Evolutionary conservation across 2,888 invertebrate genomes (phyloP).

Genomic region (Athalia rosae): DNA sequence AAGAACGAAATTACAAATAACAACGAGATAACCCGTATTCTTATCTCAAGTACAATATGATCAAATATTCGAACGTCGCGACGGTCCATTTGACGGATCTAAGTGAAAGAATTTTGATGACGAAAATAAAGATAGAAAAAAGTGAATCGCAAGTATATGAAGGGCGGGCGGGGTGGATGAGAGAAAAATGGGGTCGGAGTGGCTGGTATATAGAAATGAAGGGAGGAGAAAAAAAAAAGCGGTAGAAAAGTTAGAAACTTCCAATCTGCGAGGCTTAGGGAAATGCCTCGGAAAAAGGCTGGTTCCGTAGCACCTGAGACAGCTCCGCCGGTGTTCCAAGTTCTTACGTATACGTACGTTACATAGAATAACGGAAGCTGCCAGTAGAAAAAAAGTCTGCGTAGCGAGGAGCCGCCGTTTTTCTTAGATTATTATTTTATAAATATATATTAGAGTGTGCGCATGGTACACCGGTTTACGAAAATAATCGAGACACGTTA

Average conservation of each 20-base stretch:
- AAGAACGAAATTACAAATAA: too few relatives aligned
- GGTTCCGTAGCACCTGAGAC: conserved; percentile 56
- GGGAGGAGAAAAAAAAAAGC: background rate
- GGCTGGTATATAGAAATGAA: background rate
- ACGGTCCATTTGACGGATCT: too few relatives aligned
- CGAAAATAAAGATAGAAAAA: background rate
- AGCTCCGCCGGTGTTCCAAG: conserved; percentile 45
- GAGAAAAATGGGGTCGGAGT: background rate
- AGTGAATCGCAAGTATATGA: conserved; percentile 1
- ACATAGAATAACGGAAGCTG: background rate
- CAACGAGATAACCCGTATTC: too few relatives aligned
- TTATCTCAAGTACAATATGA: too few relatives aligned
- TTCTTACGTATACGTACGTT: background rate
- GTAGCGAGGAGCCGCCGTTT: background rate
- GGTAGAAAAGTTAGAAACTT: conserved; percentile 56
- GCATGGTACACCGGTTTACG: conserved; percentile 28
- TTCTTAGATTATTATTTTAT: conserved; percentile 29
- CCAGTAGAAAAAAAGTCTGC: conserved; percentile 20
- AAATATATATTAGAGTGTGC: too few relatives aligned
- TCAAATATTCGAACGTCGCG: too few relatives aligned
- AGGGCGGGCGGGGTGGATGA: background rate
- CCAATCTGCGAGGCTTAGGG: conserved; percentile 57
- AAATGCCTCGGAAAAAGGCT: conserved; percentile 2
- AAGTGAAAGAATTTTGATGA: background rate
- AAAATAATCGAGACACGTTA: conserved; percentile 58